Conservation (phyloP, 2,888 invertebrate species). For the Cephalotes varians region DNA sequence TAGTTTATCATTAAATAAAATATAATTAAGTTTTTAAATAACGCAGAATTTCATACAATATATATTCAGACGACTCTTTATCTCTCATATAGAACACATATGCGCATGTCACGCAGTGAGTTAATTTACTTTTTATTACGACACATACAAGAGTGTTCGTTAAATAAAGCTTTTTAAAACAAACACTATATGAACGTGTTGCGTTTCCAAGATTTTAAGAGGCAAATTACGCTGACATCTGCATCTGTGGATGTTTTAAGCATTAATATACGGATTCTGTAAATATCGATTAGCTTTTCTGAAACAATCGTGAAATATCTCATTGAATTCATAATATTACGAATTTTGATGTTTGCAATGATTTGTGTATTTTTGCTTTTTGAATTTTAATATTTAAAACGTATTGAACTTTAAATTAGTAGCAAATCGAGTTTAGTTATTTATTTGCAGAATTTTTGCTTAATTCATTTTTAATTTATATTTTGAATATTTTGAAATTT, state of each 20-base stretch:
- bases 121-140: constrained; percentile 44
- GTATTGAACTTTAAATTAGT: neutral
- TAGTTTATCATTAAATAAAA: constrained; percentile 49
- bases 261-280: neutral
- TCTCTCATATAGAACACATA: neutral
- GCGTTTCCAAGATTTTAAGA: neutral
- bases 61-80: constrained; percentile 21
- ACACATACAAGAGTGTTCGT: constrained; percentile 25
- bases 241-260: neutral
- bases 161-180: constrained; percentile 39
- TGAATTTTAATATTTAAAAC: neutral
- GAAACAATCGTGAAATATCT: neutral
- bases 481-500: constrained; percentile 8
- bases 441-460: too few species aligned
- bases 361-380: neutral
- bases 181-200: neutral
- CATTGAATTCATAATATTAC: neutral
- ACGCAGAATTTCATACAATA: neutral
- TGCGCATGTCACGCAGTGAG: neutral
- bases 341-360: neutral
- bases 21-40: constrained; percentile 56
- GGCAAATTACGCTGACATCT: neutral
- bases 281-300: neutral
- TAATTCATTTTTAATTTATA: neutral
- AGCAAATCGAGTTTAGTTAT: neutral